Evolutionary conservation across 1,140 invertebrate genomes (phyloP), one percentile per base, ranked within the genome.

Genomic region (Solenopsis invicta): DNA sequence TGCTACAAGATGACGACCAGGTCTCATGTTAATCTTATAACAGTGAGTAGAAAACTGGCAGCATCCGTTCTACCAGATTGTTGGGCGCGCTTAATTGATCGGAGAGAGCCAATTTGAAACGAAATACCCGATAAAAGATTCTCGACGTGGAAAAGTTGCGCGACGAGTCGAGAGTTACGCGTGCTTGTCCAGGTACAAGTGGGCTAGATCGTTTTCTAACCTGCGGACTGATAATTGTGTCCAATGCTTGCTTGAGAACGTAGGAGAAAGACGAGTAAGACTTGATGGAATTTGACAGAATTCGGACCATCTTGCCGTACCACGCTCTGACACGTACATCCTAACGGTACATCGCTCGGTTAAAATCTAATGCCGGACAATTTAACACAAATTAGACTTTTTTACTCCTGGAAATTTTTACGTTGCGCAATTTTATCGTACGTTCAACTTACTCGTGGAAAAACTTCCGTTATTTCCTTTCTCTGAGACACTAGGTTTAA

Each of bases 291-390:
- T 78, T 78, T 78, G 24, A 80, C 29, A 21, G n/a, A 66, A 37
- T 18, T 64, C 29, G 16, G 54, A 21, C 9, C 54, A 18, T 75
- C 67, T 67, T 18, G 45, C 48, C n/a, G 1, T n/a, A 37, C 3
- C 54, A 13, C 56, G 24, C 5, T 24, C 24, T 37, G 56, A 50
- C 41, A 50, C 56, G 21, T 21, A 29, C 29, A 52, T 84, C 48
- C 18, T 89, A 84, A 89, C 69, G 71, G 76, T 80, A 78, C 37
- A 80, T 34, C 9, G 5, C 21, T 85, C 13, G 37, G 87, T 90
- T 91, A 91, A 91, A 41, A 45, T 13, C 64, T 89, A 87, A 91
- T 86, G 74, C 48, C 82, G 84, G 69, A 87, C 85, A 88, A 92
- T 92, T 92, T 92, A 84, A 87, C 82, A 56, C 21, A 59, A 72